These are phyloP conservation scores for Acrocephalus arundinaceus DNA, from an alignment of 2,113 vertebrate genomes.

Conservation along the genomic window DNA sequence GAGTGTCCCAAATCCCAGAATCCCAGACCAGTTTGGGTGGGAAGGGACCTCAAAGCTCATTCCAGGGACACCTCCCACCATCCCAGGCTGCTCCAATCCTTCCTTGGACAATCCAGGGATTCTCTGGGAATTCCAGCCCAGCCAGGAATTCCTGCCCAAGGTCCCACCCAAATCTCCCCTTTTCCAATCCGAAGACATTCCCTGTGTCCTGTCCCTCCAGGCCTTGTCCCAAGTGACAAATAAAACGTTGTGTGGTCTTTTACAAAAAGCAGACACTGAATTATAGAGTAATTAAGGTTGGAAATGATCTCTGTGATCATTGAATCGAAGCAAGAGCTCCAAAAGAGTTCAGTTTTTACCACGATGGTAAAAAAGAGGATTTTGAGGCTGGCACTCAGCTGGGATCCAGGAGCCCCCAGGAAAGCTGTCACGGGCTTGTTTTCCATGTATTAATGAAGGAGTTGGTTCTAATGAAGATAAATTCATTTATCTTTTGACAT, in stretches of 20 bases:
- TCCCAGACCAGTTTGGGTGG: no score
- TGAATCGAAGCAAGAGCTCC: neutral
- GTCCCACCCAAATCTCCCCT: neutral
- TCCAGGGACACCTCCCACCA: no score
- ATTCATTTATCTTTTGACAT: neutral
- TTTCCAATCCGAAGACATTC: neutral
- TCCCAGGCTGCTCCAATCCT: no score
- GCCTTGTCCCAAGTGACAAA: neutral
- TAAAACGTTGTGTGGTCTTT: accelerated
- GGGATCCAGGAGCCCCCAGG: neutral
- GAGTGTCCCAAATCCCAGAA: no score
- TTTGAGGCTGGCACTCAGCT: neutral
- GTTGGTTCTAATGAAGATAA: neutral
- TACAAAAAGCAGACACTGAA: neutral
- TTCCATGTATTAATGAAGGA: neutral
- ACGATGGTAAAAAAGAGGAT: neutral
- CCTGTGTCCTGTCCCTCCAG: accelerated
- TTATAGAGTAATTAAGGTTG: neutral
- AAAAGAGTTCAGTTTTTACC: neutral
- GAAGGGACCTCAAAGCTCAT: no score
- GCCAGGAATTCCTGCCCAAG: neutral
- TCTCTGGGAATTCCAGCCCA: neutral
- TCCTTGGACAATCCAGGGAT: neutral
- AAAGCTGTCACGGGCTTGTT: neutral
- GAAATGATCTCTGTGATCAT: neutral